phyloP scores from a whole-genome alignment of 2,113 vertebrate species.

The Sinocyclocheilus anshuiensis region DNA sequence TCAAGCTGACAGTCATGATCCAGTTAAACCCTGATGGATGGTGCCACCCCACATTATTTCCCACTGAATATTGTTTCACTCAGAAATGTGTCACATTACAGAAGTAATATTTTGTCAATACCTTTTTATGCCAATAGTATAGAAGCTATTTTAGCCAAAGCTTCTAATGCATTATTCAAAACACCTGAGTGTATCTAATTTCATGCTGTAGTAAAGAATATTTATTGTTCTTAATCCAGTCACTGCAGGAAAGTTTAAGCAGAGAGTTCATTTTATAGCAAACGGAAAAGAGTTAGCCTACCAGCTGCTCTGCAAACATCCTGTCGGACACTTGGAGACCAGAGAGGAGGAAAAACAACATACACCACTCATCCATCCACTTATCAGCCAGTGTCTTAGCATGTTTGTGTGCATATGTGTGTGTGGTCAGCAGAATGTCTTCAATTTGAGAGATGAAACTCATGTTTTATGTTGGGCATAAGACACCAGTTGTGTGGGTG shows the following conservation, averaged over 20 bases:
- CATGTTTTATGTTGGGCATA: background rate
- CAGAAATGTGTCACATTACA: background rate
- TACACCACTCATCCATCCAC: background rate
- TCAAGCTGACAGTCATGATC: background rate
- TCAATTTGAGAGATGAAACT: background rate
- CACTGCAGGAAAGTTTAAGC: background rate
- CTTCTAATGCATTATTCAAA: background rate
- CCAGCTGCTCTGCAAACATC: constrained; percentile 33
- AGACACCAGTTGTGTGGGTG: background rate
- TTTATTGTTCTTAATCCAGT: constrained; percentile 31
- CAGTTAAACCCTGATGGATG: background rate
- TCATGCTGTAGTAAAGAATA: background rate
- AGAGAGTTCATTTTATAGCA: constrained; percentile 7
- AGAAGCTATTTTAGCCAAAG: background rate
- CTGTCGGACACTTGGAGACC: constrained; percentile 16
- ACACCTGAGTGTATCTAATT: background rate
- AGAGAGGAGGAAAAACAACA: constrained; percentile 10
- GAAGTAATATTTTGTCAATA: background rate
- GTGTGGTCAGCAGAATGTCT: background rate
- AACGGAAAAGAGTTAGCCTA: constrained; percentile 1
- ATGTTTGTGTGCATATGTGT: constrained; percentile 1
- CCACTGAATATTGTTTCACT: background rate
- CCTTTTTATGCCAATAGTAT: background rate
- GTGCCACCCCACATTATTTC: background rate
- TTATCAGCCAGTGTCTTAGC: background rate